phyloP scores from a whole-genome alignment of 1,140 invertebrate genomes.

The Scaptomyza hsui region DNA sequence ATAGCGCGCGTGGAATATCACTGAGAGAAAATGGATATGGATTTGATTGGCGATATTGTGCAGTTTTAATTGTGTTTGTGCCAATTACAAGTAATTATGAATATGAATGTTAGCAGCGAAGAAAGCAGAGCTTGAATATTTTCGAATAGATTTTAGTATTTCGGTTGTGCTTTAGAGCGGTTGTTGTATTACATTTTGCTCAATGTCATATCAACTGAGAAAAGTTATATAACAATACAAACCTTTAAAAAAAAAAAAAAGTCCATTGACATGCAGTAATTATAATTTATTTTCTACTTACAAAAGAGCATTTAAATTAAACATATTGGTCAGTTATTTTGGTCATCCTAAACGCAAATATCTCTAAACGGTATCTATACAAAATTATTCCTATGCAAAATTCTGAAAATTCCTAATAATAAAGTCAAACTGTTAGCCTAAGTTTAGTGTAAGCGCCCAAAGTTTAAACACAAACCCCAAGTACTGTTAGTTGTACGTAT shows the following conservation, averaged over 20 bases:
- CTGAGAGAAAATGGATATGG: conserved; percentile 52
- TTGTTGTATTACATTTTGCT: conserved; percentile 48
- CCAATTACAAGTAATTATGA: conserved; percentile 42
- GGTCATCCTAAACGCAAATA: conserved; percentile 22
- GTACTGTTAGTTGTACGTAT: conserved; percentile 39
- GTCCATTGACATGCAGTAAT: conserved; percentile 5
- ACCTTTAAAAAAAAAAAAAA: not conserved
- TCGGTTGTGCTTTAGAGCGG: conserved; percentile 63
- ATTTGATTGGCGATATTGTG: conserved; percentile 54
- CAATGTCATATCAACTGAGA: conserved; percentile 32
- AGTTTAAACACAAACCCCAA: conserved; percentile 8
- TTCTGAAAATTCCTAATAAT: conserved; percentile 46
- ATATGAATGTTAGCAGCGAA: conserved; percentile 16
- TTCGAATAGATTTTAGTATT: conserved; percentile 24
- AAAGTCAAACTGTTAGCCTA: conserved; percentile 51
- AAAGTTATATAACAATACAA: not conserved
- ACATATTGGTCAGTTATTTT: conserved; percentile 33
- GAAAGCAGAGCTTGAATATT: conserved; percentile 34
- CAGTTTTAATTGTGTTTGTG: conserved; percentile 43
- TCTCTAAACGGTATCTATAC: conserved; percentile 26
- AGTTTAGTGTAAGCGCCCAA: conserved; percentile 36
- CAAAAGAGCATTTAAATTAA: conserved; percentile 18
- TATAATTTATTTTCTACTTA: conserved; percentile 1
- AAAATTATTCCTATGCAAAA: conserved; percentile 52
- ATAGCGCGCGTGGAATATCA: conserved; percentile 74